Conservation (phyloP, 2,797 vertebrate species). For the Pitangus sulphuratus region DNA sequence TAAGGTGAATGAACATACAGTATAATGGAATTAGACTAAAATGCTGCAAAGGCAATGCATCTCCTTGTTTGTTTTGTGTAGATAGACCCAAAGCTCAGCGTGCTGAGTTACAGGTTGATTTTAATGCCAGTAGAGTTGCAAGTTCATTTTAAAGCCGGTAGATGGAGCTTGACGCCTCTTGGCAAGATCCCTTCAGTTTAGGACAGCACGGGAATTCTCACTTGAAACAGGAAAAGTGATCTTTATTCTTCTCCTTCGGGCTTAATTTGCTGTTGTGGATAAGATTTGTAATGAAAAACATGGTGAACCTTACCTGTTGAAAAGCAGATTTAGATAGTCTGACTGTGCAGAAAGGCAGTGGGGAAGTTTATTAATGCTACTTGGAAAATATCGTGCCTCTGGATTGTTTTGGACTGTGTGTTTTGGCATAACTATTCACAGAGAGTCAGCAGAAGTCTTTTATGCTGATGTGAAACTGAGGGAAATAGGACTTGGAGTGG, state of each 20-base stretch:
- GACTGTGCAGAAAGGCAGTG: neutral
- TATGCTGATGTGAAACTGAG: neutral
- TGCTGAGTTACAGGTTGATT: neutral
- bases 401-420: neutral
- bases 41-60: neutral
- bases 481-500: neutral
- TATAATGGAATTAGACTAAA: neutral
- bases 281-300: neutral
- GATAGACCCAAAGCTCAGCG: neutral
- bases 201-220: neutral
- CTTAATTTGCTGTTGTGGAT: neutral
- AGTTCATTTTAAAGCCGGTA: conserved; percentile 12
- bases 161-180: conserved; percentile 46
- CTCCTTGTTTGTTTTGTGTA: neutral
- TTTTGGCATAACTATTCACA: neutral
- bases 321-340: neutral
- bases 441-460: neutral
- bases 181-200: neutral
- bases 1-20: neutral
- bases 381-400: neutral
- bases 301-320: neutral
- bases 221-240: neutral
- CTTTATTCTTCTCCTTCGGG: neutral
- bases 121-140: conserved; percentile 7
- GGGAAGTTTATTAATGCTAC: neutral